Evolutionary conservation across 2,797 vertebrate species (phyloP).

Genomic region (Artibeus lituratus): DNA sequence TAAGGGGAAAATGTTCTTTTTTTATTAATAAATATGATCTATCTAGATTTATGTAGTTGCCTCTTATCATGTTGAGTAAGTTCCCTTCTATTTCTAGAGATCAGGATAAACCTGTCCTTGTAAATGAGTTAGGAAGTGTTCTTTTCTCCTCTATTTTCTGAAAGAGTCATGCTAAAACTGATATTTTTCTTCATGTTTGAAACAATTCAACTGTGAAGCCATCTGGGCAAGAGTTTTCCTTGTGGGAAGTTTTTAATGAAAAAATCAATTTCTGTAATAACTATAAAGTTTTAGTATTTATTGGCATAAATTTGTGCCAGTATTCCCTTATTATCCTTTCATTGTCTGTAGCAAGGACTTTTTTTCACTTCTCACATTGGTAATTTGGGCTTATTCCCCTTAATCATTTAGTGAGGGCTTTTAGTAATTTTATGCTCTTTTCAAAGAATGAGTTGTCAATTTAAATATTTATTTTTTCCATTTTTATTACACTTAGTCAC

Average conservation of each 20-base stretch:
- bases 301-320: not conserved
- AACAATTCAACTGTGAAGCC: not conserved
- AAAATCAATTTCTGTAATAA: not conserved
- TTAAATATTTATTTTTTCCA: not conserved
- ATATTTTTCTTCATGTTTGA: not conserved
- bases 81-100: not conserved
- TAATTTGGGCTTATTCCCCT: not conserved
- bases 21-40: not conserved
- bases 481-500: not conserved
- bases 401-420: not conserved
- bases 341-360: not conserved
- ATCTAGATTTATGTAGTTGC: not conserved
- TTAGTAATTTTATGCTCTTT: not conserved
- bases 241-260: not conserved
- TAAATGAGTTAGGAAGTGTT: no score
- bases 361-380: not conserved
- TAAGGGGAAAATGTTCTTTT: not conserved
- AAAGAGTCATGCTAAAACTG: not conserved
- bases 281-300: not conserved
- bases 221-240: not conserved
- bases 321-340: not conserved
- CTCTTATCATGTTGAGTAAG: not conserved
- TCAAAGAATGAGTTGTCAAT: not conserved
- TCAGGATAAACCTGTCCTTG: no score
- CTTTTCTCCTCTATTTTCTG: not conserved